Conservation (phyloP, 2,888 invertebrate genomes). For the Pachycephus smyrnensis region DNA sequence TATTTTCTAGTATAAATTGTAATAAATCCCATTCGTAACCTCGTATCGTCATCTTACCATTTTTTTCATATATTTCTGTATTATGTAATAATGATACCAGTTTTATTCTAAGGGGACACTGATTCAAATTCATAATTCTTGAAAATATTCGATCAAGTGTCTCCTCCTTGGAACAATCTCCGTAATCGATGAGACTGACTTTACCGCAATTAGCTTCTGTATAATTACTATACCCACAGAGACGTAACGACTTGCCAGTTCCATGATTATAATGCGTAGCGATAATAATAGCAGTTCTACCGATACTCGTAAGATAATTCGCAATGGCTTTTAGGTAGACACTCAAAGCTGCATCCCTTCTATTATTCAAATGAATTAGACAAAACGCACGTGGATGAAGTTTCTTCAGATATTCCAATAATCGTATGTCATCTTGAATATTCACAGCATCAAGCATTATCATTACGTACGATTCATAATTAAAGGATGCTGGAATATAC, state of each 20-base stretch:
- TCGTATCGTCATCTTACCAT: not conserved
- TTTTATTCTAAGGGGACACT: not conserved
- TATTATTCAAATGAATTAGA: not conserved
- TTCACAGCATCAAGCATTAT: not conserved
- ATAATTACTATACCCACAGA: not conserved
- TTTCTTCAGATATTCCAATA: not conserved
- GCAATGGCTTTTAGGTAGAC: not conserved
- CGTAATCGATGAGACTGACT: conserved; percentile 4
- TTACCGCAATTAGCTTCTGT: not conserved
- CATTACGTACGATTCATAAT: not conserved
- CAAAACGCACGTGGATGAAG: not conserved
- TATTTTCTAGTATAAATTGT: not conserved
- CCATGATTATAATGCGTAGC: not conserved
- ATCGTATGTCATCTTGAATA: not conserved
- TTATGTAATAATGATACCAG: not conserved
- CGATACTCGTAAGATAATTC: not conserved
- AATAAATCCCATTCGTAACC: not conserved
- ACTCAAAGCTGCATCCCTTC: not conserved
- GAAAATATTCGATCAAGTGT: not conserved
- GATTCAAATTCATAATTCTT: not conserved
- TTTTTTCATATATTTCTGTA: not conserved
- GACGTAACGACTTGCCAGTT: not conserved
- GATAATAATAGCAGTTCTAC: not conserved
- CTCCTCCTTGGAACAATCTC: not conserved
- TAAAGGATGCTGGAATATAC: not conserved